Percentiles rank a stretch among this genome's conserved stretches.
Evolutionary conservation across 2,113 vertebrate species (phyloP).

Genomic region (Triplophysa tibetana): DNA sequence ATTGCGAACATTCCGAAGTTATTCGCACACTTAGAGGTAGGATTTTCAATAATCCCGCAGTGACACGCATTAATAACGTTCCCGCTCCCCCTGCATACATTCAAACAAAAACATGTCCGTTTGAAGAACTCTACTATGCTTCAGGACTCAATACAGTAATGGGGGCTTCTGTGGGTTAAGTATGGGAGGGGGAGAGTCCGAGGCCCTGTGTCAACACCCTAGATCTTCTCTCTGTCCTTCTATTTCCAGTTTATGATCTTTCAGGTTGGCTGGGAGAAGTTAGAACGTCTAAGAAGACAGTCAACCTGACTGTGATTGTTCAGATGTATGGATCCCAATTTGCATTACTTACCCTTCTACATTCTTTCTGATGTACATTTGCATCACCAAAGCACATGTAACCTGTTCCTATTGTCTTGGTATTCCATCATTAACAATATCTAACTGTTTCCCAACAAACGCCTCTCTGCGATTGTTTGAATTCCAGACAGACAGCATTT

Average conservation of each 20-base stretch:
- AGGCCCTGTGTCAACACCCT: background rate
- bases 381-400: no score
- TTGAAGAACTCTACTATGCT: conserved; percentile 9
- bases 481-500: conserved; percentile 19
- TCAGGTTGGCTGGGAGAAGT: no score
- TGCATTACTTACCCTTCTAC: no score
- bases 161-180: conserved; percentile 2
- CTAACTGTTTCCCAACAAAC: conserved; percentile 16
- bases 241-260: no score
- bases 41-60: conserved; percentile 29
- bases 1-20: conserved; percentile 30
- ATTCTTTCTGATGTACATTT: no score
- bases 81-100: conserved; percentile 12
- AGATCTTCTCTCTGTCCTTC: background rate
- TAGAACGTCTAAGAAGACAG: no score
- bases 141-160: conserved; percentile 23
- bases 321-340: no score
- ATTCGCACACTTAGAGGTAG: conserved; percentile 10
- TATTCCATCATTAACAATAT: background rate
- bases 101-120: conserved; percentile 10
- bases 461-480: conserved; percentile 1
- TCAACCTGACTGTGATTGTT: no score
- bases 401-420: no score
- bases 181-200: no score
- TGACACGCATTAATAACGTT: conserved; percentile 39